Evolutionary conservation across 92 coral and sea anemone species (phyloP), one percentile per base, ranked within the genome.

Genomic region (Metridium senile): DNA sequence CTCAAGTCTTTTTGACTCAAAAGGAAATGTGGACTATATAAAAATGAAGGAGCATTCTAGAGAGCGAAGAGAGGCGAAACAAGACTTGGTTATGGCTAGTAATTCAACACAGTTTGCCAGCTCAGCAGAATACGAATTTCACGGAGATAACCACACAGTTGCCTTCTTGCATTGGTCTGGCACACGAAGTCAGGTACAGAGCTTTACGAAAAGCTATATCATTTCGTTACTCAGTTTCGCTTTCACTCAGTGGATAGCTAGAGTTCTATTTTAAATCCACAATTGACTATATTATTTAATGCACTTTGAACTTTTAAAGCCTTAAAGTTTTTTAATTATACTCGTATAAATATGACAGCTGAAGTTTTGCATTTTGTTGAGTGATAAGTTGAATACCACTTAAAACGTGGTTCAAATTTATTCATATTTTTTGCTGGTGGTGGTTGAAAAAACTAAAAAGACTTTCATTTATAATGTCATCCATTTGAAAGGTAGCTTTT

Each of bases 101-200:
- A 70, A 68, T 45, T 7, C 47, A 29, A 52, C 72, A 58, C 39
- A 32, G 11, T 13, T 80, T 25, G 59, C 82, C 62, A 59, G 66
- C 22, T 29, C 66, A 1, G 33, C 74, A 1, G 93, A 88, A 71
- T 88, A 72, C 67, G 89, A 80, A 26, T 82, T 88, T 46, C 74
- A 68, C 22, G 89, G 89, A 3, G 93, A 88, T 49, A 84, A 84
- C 72, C 89, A 88, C 49, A 51, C 72, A 11, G 89, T 84, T 26
- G 93, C 89, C 20, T 88, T 88, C 70, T 73, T 88, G 23, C 86
- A 88, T 64, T 88, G 93, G 93, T 77, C 86, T 20, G 93, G 93
- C 11, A 39, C 86, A 11, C 61, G 63, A 28, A 88, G 93, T 43
- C 31, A 86, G 84, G 93, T 88, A 80, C 18, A 9, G 10, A 2